phyloP scores from a whole-genome alignment of 1,140 invertebrate species.

The Drosophila pallidifrons region DNA sequence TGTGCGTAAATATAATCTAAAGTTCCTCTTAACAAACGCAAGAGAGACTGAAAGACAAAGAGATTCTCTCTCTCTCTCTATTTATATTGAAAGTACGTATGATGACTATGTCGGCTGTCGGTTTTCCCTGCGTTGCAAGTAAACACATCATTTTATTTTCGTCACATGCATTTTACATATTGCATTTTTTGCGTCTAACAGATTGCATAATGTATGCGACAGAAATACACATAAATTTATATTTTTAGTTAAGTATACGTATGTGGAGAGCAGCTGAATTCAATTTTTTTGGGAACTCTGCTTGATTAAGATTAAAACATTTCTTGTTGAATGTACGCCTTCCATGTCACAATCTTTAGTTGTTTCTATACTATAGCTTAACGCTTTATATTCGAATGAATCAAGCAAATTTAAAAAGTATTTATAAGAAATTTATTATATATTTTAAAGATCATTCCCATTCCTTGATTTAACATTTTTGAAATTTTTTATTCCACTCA shows the following conservation, averaged over 20 bases:
- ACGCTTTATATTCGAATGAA: too few relatives aligned
- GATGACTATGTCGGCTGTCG: not conserved
- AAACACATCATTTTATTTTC: conserved; percentile 19
- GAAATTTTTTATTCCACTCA: not conserved
- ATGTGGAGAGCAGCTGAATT: not conserved
- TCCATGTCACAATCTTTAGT: too few relatives aligned
- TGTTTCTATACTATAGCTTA: too few relatives aligned
- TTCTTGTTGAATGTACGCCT: not conserved
- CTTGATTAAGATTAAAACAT: not conserved
- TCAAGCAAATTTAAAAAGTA: too few relatives aligned
- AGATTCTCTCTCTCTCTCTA: not conserved
- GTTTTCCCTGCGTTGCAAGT: conserved; percentile 5
- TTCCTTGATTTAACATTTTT: too few relatives aligned
- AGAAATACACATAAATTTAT: conserved; percentile 3
- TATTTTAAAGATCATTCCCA: too few relatives aligned
- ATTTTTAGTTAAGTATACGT: conserved; percentile 15
- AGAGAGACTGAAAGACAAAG: not conserved
- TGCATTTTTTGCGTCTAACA: conserved; percentile 12
- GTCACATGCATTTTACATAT: conserved; percentile 19
- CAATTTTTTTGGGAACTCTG: not conserved
- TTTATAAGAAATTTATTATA: too few relatives aligned
- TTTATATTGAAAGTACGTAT: not conserved
- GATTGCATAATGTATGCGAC: conserved; percentile 14
- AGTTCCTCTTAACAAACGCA: not conserved
- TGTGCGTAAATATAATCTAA: conserved; percentile 17